Evolutionary conservation across 2,888 invertebrate species (phyloP), one percentile per base, ranked within the genome.

Genomic region (Podabrus alpinus): DNA sequence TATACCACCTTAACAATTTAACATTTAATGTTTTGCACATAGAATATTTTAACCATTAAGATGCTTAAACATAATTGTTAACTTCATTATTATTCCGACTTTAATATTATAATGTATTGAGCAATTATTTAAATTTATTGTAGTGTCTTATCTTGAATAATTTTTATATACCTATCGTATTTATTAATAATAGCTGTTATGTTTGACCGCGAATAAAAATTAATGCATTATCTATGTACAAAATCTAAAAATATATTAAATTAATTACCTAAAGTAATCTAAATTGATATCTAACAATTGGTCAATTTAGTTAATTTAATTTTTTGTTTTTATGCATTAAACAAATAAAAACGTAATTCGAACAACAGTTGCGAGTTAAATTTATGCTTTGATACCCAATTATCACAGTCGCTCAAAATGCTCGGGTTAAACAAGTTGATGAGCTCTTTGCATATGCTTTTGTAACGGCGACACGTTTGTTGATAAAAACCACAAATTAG

Each of bases 401-500:
- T 79, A 78, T 79, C 78, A 75, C 77, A 77, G 73, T 73, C 76
- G 72, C 71, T 76, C 71, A 71, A 73, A 77, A 74, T 69, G 60
- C 66, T 69, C 62, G 15, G 60, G 17, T 17, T 68, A 71, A 76
- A 76, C 69, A 71, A 73, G 70, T 69, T 70, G 73, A 76, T 70
- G 75, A 75, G 75, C 71, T 72, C 72, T 76, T 76, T 77, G 71
- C 74, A 74, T 77, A 75, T 72, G 75, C 70, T 74, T 71, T 72
- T 69, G 70, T 73, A 75, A 74, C 73, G 78, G 72, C 76, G 67
- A 73, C 74, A 69, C 73, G 73, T 77, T 79, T 78, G 66, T 75
- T 73, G 73, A 78, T 72, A 76, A 79, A 76, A 78, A 77, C 76
- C 72, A 80, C 81, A 80, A 83, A 83, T 83, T 83, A 81, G 80